Percentiles rank a stretch among this genome's conserved stretches.
These are phyloP conservation scores for Chiridota heheva DNA, from an alignment of 35 echinoderm and acorn worm species.

Conservation along the genomic window DNA sequence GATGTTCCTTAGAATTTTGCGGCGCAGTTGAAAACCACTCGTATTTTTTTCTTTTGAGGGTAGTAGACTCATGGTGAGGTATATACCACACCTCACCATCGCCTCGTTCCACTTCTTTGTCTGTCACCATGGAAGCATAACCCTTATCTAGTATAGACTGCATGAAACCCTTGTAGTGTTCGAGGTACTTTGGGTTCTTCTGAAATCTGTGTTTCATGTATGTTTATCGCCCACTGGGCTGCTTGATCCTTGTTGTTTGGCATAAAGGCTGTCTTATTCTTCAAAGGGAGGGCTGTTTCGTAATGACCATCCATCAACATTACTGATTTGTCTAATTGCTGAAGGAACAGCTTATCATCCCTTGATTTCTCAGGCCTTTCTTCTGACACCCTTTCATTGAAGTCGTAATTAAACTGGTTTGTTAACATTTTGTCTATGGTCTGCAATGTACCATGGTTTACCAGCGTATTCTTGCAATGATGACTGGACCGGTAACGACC, in stretches of 20 bases:
- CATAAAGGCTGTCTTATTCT: slow-evolving; percentile 32
- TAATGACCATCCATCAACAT: slow-evolving; percentile 24
- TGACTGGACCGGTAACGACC: slow-evolving; percentile 43
- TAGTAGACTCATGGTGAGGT: too few relatives aligned
- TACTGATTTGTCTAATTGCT: slow-evolving; percentile 1
- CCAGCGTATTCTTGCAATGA: neutral
- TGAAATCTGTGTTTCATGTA: too few relatives aligned
- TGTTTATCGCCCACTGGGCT: too few relatives aligned
- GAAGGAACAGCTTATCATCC: neutral
- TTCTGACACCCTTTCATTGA: slow-evolving; percentile 27
- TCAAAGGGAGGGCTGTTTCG: slow-evolving; percentile 39
- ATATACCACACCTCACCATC: too few relatives aligned
- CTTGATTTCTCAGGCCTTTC: slow-evolving; percentile 19
- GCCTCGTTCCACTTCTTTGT: too few relatives aligned
- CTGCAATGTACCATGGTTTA: neutral
- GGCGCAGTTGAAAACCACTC: too few relatives aligned
- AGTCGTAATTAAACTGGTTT: slow-evolving; percentile 18
- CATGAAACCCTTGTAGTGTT: too few relatives aligned
- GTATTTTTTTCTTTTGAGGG: too few relatives aligned
- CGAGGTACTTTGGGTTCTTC: too few relatives aligned
- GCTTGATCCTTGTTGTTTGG: slow-evolving; percentile 65
- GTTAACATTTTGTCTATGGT: slow-evolving; percentile 20
- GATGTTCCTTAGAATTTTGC: too few relatives aligned
- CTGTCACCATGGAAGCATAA: too few relatives aligned
- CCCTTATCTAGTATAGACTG: too few relatives aligned